phyloP scores from a whole-genome alignment of 1,140 invertebrate species.

The Macrotrachela quadricornifera region DNA sequence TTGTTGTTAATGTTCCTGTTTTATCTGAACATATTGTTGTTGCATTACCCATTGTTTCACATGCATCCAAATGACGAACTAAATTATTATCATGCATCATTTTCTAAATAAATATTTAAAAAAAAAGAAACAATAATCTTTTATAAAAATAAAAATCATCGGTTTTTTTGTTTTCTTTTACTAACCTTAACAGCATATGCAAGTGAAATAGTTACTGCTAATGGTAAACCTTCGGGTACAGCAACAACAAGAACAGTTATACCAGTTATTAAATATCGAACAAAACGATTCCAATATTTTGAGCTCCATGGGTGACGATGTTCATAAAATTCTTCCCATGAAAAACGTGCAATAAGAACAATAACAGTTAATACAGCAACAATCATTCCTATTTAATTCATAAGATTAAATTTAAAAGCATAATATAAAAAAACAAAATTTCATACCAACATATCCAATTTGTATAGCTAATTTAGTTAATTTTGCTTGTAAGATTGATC shows the following conservation, averaged over 20 bases:
- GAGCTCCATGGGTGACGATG: conserved; percentile 31
- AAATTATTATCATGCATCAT: conserved; percentile 97
- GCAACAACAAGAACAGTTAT: conserved; percentile 96
- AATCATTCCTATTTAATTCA: conserved; percentile 47
- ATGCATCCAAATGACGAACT: conserved; percentile 93
- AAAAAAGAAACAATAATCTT: no score
- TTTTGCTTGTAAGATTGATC: conserved; percentile 93
- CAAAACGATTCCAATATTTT: conserved; percentile 64
- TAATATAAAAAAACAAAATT: no score
- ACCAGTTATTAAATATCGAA: conserved; percentile 94
- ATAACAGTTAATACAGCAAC: conserved; percentile 88
- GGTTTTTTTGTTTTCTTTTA: neutral
- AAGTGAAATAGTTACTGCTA: conserved; percentile 87
- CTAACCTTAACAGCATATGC: conserved; percentile 93
- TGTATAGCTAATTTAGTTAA: conserved; percentile 93
- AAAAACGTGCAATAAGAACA: conserved; percentile 83
- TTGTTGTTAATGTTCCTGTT: conserved; percentile 92
- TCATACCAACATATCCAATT: conserved; percentile 78
- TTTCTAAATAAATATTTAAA: conserved; percentile 66
- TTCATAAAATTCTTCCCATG: conserved; percentile 66
- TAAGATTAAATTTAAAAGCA: no score
- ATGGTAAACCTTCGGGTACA: conserved; percentile 87
- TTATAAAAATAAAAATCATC: neutral
- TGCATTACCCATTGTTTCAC: conserved; percentile 99
- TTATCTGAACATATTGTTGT: conserved; percentile 98